Evolutionary conservation across 1,140 invertebrate species (phyloP).

Genomic region (Charaxes varanes): DNA sequence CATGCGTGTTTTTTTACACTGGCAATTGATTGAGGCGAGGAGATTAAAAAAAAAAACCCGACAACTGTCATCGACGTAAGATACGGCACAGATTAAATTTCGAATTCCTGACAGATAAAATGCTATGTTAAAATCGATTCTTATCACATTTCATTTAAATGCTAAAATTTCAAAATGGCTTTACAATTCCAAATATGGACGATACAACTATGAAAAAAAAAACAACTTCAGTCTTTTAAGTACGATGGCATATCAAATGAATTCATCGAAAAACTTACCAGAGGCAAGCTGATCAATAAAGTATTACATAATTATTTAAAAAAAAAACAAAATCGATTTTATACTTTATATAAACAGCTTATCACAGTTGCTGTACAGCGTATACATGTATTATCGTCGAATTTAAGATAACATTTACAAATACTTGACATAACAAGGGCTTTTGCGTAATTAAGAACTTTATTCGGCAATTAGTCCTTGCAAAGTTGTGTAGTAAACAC

Average conservation of each 20-base stretch:
- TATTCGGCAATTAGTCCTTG: too few relatives aligned
- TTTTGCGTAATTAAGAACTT: too few relatives aligned
- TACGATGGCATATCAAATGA: constrained; percentile 33
- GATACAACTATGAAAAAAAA: constrained; percentile 16
- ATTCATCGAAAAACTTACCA: not conserved
- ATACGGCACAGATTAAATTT: constrained; percentile 24
- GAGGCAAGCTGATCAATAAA: not conserved
- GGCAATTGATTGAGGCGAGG: constrained; percentile 37
- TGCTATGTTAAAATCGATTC: constrained; percentile 30
- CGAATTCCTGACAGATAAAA: constrained; percentile 17
- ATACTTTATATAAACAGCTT: constrained; percentile 2
- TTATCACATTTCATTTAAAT: constrained; percentile 55
- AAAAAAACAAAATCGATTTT: too few relatives aligned
- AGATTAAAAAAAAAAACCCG: constrained; percentile 39
- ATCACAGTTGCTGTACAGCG: constrained; percentile 18
- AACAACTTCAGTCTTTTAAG: constrained; percentile 31
- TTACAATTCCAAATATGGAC: constrained; percentile 10
- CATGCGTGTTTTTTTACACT: constrained; percentile 47
- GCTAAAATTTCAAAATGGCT: constrained; percentile 43
- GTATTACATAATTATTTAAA: too few relatives aligned
- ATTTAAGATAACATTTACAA: too few relatives aligned
- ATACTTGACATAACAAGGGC: too few relatives aligned
- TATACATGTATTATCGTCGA: too few relatives aligned
- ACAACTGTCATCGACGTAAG: constrained; percentile 54
- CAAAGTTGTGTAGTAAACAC: too few relatives aligned